phyloP scores from a whole-genome alignment of 2,888 invertebrate genomes.

The Beris morrisii region DNA sequence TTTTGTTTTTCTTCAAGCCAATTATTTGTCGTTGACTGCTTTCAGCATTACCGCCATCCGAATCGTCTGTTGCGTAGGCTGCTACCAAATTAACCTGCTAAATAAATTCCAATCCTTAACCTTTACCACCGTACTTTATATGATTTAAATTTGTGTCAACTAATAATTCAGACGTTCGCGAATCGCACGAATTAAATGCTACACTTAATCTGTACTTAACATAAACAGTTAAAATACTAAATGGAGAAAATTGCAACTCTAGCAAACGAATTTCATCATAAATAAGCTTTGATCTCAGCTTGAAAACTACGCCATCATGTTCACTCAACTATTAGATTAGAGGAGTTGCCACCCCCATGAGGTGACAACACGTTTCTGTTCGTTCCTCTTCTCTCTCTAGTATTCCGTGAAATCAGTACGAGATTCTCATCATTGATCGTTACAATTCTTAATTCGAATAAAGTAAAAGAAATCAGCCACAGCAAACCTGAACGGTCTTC shows the following conservation, averaged over 20 bases:
- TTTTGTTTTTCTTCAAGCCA: neutral
- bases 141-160: slow-evolving; percentile 5
- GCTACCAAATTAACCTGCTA: slow-evolving; percentile 35
- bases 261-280: slow-evolving; percentile 35
- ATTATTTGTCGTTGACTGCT: neutral
- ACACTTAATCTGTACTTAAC: neutral
- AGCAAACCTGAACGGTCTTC: too few species aligned
- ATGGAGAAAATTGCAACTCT: slow-evolving; percentile 22
- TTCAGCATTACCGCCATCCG: slow-evolving; percentile 30
- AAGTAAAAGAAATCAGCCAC: neutral
- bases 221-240: slow-evolving; percentile 11
- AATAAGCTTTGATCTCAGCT: slow-evolving; percentile 36
- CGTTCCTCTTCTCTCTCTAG: neutral
- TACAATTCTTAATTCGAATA: neutral
- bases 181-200: slow-evolving; percentile 16
- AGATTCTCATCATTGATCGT: slow-evolving; percentile 34
- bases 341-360: too few species aligned
- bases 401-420: slow-evolving; percentile 11
- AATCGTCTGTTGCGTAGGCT: slow-evolving; percentile 36
- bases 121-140: neutral
- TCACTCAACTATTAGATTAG: neutral
- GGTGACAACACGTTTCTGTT: neutral
- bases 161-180: slow-evolving; percentile 23
- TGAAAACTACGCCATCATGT: slow-evolving; percentile 41
- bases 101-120: neutral